Percentiles rank a stretch among this genome's conserved stretches.
These are phyloP conservation scores for Camponotus pennsylvanicus DNA, from an alignment of 1,140 invertebrate genomes.

Conservation along the genomic window DNA sequence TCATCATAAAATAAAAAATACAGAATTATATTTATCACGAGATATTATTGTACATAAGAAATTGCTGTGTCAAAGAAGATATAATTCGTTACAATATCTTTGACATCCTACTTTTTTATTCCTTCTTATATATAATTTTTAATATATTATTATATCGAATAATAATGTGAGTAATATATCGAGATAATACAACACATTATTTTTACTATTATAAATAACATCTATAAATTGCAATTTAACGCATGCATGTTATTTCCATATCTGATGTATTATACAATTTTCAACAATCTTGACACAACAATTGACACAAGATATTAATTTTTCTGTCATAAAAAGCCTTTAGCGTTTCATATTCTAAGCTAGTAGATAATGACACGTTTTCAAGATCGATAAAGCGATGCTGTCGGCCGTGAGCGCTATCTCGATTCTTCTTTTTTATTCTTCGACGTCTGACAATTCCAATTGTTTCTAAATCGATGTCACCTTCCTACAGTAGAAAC, in stretches of 20 bases:
- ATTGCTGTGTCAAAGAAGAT: not conserved
- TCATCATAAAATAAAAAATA: too few relatives aligned
- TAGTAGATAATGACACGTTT: slow-evolving; percentile 36
- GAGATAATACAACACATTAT: not conserved
- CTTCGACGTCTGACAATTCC: slow-evolving; percentile 50
- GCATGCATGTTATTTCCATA: not conserved
- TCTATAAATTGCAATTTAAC: not conserved
- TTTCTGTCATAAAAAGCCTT: slow-evolving; percentile 14
- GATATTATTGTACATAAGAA: too few relatives aligned
- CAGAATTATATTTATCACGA: too few relatives aligned
- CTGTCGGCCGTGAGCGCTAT: slow-evolving; percentile 21
- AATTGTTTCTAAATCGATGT: slow-evolving; percentile 68
- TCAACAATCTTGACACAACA: not conserved
- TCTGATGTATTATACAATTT: slow-evolving; percentile 8
- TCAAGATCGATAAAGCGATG: slow-evolving; percentile 41
- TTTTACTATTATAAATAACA: not conserved
- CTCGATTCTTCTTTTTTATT: slow-evolving; percentile 35
- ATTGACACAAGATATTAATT: not conserved
- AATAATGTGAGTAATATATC: not conserved
- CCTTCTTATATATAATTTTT: not conserved
- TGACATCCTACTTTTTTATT: not conserved
- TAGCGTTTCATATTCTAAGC: not conserved
- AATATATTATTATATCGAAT: not conserved
- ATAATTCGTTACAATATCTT: not conserved
- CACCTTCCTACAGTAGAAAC: slow-evolving; percentile 52